Conservation (phyloP, 1,140 invertebrate species). For the Ceratina australensis region DNA sequence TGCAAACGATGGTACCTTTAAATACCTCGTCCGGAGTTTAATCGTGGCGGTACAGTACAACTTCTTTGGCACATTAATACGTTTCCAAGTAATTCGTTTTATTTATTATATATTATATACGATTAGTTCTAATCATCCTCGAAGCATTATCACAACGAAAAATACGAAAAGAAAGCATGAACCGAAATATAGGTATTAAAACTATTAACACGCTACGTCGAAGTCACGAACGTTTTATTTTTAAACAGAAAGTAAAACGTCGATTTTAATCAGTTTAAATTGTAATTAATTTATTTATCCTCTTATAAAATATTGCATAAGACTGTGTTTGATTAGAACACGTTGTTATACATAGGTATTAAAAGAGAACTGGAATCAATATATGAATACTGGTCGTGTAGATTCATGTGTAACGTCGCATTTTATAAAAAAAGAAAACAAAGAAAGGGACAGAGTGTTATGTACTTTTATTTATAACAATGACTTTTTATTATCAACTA, state of each 20-base stretch:
- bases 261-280: slow-evolving; percentile 16
- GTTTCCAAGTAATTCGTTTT: slow-evolving; percentile 49
- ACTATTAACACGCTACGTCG: slow-evolving; percentile 27
- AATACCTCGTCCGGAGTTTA: slow-evolving; percentile 68
- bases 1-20: slow-evolving; percentile 68
- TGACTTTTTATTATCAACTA: slow-evolving; percentile 57
- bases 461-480: slow-evolving; percentile 55
- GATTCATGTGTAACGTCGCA: slow-evolving; percentile 15
- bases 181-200: slow-evolving; percentile 37
- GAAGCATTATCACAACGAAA: slow-evolving; percentile 16
- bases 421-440: slow-evolving; percentile 25
- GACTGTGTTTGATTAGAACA: slow-evolving; percentile 28
- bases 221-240: slow-evolving; percentile 48
- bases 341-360: slow-evolving; percentile 3
- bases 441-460: slow-evolving; percentile 37
- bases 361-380: slow-evolving; percentile 20
- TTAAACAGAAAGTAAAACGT: slow-evolving; percentile 36
- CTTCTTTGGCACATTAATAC: slow-evolving; percentile 70
- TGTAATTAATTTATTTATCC: neutral
- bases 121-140: slow-evolving; percentile 37
- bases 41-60: slow-evolving; percentile 69
- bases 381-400: slow-evolving; percentile 2
- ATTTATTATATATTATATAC: slow-evolving; percentile 43
- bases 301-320: neutral
- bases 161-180: neutral